phyloP scores from a whole-genome alignment of 23 tunicate genomes.

The Trididemnum clinides region DNA sequence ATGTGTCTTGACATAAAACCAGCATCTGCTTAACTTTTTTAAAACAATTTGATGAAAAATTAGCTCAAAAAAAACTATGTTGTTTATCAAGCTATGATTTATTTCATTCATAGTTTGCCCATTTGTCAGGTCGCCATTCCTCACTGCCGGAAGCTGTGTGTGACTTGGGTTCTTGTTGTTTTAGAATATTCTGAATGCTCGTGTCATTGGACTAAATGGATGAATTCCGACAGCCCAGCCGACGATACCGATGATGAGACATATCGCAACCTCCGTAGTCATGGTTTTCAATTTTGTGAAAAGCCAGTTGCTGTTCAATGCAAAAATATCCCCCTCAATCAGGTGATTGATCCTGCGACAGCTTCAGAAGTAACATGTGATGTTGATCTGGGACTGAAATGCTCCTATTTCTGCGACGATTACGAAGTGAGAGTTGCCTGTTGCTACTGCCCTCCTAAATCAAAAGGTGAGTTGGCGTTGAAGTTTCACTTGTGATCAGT shows the following conservation, averaged over 20 bases:
- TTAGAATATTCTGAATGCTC: conserved; percentile 53
- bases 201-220: conserved; percentile 87
- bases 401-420: conserved; percentile 75
- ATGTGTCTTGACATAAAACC: no score
- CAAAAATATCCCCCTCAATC: conserved; percentile 9
- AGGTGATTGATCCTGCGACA: neutral
- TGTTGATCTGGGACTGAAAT: conserved; percentile 48
- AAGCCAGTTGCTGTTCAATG: conserved; percentile 83
- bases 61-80: no score
- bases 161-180: no score
- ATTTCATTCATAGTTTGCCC: no score
- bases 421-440: conserved; percentile 78
- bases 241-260: conserved; percentile 58
- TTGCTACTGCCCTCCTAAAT: conserved; percentile 83
- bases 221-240: conserved; percentile 51
- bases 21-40: no score
- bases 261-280: conserved; percentile 22
- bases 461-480: conserved; percentile 54
- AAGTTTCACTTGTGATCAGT: neutral
- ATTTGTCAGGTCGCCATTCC: no score
- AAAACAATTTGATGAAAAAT: no score
- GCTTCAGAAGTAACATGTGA: conserved; percentile 25
- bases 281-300: conserved; percentile 69
- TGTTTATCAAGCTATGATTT: no score
- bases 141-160: no score